Evolutionary conservation across 2,113 vertebrate genomes (phyloP).

Genomic region (Acrocephalus kingi): DNA sequence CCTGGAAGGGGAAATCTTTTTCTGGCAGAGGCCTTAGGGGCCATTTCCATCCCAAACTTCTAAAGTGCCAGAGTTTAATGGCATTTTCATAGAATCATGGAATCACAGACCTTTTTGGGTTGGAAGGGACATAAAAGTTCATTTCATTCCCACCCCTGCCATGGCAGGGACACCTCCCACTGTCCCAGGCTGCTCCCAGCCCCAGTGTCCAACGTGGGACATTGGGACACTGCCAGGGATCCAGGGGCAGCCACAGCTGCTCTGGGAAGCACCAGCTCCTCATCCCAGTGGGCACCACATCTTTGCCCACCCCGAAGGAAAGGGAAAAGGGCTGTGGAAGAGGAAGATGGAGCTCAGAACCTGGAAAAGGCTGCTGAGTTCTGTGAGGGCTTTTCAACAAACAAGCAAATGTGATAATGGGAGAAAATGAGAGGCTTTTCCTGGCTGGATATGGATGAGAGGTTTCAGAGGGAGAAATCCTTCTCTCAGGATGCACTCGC

Average conservation of each 20-base stretch:
- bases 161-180: neutral
- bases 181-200: neutral
- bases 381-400: neutral
- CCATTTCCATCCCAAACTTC: neutral
- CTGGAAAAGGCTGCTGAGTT: neutral
- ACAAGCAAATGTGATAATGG: neutral
- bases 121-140: accelerated
- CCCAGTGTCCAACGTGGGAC: neutral
- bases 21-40: neutral
- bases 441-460: neutral
- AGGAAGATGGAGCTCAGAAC: neutral
- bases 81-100: neutral
- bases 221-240: neutral
- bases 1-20: neutral
- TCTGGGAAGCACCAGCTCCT: neutral
- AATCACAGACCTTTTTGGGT: too few species aligned
- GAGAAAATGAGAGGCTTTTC: constrained; percentile 14
- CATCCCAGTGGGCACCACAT: accelerated
- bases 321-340: neutral
- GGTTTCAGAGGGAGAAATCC: neutral
- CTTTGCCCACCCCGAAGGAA: neutral
- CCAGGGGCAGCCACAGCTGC: neutral
- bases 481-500: neutral
- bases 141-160: neutral
- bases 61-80: neutral